These are phyloP conservation scores for Hypotaenidia okinawae DNA, from an alignment of 2,797 vertebrate species.

Conservation along the genomic window DNA sequence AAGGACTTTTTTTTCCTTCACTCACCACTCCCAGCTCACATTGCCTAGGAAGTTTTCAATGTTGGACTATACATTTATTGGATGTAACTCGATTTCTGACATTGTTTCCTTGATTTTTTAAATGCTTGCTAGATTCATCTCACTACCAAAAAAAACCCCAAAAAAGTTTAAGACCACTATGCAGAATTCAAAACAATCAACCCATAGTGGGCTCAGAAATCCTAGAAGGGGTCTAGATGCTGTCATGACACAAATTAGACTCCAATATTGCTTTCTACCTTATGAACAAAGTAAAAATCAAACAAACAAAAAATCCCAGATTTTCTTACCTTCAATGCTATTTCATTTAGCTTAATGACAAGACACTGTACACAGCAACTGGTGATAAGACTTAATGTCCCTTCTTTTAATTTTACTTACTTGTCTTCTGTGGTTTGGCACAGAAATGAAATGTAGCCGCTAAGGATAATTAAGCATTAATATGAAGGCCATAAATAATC, in stretches of 20 bases:
- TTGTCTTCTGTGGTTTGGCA: neutral
- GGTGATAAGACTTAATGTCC: neutral
- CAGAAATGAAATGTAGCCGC: neutral
- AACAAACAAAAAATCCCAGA: too few relatives aligned
- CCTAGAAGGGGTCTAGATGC: neutral
- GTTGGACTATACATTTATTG: neutral
- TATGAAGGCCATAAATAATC: neutral
- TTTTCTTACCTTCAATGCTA: neutral
- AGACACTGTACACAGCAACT: neutral
- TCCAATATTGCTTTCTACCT: neutral
- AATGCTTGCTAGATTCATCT: neutral
- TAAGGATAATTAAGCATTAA: constrained; percentile 11
- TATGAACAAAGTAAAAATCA: neutral
- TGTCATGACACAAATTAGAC: neutral
- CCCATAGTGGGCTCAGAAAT: neutral
- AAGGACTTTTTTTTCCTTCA: neutral
- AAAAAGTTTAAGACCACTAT: neutral
- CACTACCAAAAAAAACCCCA: neutral
- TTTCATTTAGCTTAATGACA: neutral
- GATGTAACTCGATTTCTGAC: neutral
- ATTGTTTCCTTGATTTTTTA: neutral
- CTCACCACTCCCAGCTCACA: neutral
- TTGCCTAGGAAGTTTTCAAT: neutral
- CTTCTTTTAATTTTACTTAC: neutral
- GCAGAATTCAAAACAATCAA: neutral